Conservation (phyloP, 1,140 invertebrate genomes). For the Cryptotermes secundus region DNA sequence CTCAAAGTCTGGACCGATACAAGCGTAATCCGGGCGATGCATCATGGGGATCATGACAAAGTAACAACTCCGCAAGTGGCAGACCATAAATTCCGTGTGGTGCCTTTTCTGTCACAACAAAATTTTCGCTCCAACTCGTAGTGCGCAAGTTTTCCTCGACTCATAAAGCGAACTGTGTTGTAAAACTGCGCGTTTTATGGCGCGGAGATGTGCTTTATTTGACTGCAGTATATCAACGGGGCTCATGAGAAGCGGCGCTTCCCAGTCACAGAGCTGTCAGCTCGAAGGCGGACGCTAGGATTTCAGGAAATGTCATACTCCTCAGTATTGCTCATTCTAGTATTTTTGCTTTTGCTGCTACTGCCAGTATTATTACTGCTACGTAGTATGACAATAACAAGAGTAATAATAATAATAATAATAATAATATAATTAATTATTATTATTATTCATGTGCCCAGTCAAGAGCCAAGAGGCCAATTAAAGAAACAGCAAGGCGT, state of each 20-base stretch:
- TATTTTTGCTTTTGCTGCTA: too few species aligned
- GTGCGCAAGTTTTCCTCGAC: background rate
- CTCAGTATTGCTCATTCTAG: too few species aligned
- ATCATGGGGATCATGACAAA: background rate
- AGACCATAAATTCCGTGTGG: background rate
- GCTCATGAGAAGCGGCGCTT: background rate
- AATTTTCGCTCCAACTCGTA: background rate
- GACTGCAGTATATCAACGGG: background rate
- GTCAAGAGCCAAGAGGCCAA: too few species aligned
- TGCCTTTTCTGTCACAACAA: background rate
- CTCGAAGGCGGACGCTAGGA: too few species aligned
- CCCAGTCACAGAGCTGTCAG: background rate
- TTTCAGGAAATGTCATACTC: too few species aligned
- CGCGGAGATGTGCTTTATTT: background rate
- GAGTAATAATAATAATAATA: too few species aligned
- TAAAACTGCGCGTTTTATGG: slow-evolving; percentile 1
- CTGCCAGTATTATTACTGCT: too few species aligned
- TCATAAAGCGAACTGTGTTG: background rate
- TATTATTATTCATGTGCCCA: too few species aligned
- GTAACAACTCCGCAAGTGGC: slow-evolving; percentile 11
- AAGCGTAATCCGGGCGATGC: background rate
- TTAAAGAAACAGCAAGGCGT: too few species aligned
- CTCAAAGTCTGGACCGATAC: background rate
- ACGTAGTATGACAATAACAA: too few species aligned
- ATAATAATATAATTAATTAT: too few species aligned